A percentile compares a stretch with the other conserved stretches of the same genome.
phyloP scores from a whole-genome alignment of 2,888 invertebrate genomes.

The Synergus laeviventris region DNA sequence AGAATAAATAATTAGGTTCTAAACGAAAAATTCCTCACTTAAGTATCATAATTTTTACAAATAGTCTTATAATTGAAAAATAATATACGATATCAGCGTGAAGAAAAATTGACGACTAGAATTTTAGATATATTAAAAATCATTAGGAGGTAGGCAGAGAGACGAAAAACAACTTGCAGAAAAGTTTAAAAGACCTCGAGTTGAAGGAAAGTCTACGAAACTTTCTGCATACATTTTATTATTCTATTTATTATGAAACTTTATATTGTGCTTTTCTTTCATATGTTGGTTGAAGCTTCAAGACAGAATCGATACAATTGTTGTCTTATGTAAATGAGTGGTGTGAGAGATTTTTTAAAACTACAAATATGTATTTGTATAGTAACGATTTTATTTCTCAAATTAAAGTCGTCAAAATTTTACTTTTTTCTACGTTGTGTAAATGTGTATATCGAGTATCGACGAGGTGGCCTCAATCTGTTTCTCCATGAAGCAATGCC shows the following conservation, averaged over 20 bases:
- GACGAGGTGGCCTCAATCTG: slow-evolving; percentile 19
- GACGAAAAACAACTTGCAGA: not conserved
- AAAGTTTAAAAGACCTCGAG: not conserved
- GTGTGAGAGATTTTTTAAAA: not conserved
- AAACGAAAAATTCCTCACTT: not conserved
- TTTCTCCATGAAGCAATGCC: slow-evolving; percentile 20
- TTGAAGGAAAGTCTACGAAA: not conserved
- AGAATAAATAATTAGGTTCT: not conserved
- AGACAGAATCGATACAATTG: not conserved
- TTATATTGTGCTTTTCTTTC: not conserved
- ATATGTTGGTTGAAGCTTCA: not conserved
- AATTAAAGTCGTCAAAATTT: no score
- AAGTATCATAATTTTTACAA: not conserved
- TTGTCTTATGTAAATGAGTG: not conserved
- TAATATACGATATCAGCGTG: not conserved
- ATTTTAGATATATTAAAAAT: not conserved
- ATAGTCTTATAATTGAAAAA: not conserved
- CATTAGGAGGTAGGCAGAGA: not conserved
- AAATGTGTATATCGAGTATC: no score
- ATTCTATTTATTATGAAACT: not conserved
- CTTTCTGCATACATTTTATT: slow-evolving; percentile 1
- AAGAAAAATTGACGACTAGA: not conserved
- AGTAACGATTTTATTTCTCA: no score
- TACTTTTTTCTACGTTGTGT: no score
- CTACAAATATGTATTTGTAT: no score